A percentile compares a stretch with the other conserved stretches of the same genome.
Conservation (phyloP, 2,797 vertebrate species). For the Myiothlypis coronata region DNA sequence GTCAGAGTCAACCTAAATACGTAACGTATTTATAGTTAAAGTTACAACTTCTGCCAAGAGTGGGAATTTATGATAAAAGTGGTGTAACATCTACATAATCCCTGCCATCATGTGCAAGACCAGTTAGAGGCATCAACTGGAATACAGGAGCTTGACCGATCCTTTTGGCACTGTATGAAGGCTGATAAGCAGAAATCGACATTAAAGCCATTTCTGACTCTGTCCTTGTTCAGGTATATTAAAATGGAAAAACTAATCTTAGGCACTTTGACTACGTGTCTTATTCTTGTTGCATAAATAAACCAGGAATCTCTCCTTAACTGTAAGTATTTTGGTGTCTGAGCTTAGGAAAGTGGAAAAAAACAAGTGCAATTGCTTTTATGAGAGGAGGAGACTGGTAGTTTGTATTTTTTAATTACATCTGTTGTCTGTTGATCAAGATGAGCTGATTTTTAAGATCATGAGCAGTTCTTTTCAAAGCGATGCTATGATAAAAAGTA, state of each 20-base stretch:
- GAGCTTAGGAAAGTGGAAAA: not conserved
- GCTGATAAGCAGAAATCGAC: not conserved
- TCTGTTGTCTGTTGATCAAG: constrained; percentile 9
- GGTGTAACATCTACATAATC: not conserved
- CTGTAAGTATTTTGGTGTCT: not conserved
- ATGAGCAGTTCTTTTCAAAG: not conserved
- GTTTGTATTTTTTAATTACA: constrained; percentile 31
- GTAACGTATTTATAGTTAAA: not conserved
- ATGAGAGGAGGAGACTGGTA: not conserved
- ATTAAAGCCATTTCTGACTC: not conserved
- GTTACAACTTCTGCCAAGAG: not conserved
- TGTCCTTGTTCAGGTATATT: not conserved
- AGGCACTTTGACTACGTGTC: not conserved
- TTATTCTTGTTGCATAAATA: not conserved
- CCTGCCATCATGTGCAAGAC: not conserved
- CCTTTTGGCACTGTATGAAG: not conserved
- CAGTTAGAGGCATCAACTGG: not conserved
- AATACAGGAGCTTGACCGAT: not conserved
- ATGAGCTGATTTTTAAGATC: not conserved
- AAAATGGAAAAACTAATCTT: not conserved
- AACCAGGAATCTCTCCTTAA: not conserved
- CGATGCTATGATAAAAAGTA: constrained; percentile 4
- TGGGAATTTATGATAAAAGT: not conserved
- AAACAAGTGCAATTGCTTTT: not conserved
- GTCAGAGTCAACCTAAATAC: not conserved